These are phyloP conservation scores for Theropithecus gelada DNA, from an alignment of 2,113 vertebrate genomes.

Conservation along the genomic window DNA sequence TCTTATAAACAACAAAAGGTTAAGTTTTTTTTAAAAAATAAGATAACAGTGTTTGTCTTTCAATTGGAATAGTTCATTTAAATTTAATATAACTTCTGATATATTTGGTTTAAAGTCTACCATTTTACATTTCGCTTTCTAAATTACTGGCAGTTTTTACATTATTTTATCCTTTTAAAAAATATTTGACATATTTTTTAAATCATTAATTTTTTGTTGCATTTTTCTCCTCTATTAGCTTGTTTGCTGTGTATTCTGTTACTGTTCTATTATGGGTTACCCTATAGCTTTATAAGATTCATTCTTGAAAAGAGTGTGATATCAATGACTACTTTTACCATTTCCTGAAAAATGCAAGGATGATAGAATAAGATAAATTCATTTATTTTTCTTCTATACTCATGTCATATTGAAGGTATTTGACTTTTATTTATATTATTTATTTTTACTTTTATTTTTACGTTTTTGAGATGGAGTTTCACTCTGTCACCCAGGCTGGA, in stretches of 20 bases:
- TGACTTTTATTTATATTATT: not conserved
- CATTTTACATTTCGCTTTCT: not conserved
- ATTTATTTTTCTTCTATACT: not conserved
- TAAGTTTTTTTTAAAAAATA: not conserved
- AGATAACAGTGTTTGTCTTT: not conserved
- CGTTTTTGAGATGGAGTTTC: no score
- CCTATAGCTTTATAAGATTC: not conserved
- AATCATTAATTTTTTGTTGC: not conserved
- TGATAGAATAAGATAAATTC: not conserved
- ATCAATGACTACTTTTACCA: not conserved
- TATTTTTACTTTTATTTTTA: no score
- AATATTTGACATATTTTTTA: not conserved
- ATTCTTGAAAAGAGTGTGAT: not conserved
- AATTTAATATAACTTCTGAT: not conserved
- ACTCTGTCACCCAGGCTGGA: no score
- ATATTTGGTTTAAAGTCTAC: not conserved
- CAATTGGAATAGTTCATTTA: not conserved
- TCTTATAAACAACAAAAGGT: not conserved
- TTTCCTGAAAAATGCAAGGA: not conserved
- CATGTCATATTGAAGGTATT: not conserved
- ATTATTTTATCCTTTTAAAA: not conserved
- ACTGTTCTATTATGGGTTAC: not conserved
- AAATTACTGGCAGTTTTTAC: not conserved
- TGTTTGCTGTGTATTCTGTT: not conserved
- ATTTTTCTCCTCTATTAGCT: not conserved